phyloP scores from a whole-genome alignment of 2,797 vertebrate species.

The Manis crassicaudata region DNA sequence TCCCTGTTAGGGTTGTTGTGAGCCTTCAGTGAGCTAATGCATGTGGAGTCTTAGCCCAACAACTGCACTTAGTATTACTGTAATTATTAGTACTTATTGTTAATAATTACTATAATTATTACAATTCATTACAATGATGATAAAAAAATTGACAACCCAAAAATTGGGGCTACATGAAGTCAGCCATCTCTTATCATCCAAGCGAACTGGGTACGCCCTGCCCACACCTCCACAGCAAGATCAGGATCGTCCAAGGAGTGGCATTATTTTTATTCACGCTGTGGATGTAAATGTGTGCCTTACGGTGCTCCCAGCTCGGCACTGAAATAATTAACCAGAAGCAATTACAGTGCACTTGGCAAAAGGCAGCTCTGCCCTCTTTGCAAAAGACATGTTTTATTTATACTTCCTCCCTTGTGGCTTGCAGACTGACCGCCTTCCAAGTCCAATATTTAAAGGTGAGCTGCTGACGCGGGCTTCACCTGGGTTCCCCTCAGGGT shows the following conservation, averaged over 20 bases:
- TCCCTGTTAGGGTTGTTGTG: not conserved
- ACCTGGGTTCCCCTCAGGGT: not conserved
- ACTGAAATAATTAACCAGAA: constrained; percentile 86
- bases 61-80: constrained; percentile 4
- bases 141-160: constrained; percentile 24
- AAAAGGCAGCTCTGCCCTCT: constrained; percentile 84
- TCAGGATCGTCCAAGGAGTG: constrained; percentile 59
- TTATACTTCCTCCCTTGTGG: constrained; percentile 81
- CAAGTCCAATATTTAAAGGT: constrained; percentile 78
- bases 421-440: constrained; percentile 78
- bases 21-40: constrained; percentile 3
- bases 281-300: constrained; percentile 76
- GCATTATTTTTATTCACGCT: constrained; percentile 64
- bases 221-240: constrained; percentile 57
- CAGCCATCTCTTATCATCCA: constrained; percentile 30
- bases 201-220: not conserved
- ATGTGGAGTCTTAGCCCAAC: not conserved
- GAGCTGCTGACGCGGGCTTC: constrained; percentile 61
- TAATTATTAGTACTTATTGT: constrained; percentile 54
- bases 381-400: constrained; percentile 83
- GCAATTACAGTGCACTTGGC: constrained; percentile 84
- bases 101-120: constrained; percentile 63
- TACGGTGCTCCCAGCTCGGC: constrained; percentile 76
- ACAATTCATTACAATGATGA: constrained; percentile 43
- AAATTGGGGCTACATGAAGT: not conserved